Percentiles rank a stretch among this genome's conserved stretches.
Evolutionary conservation across 2,888 invertebrate species (phyloP).

Genomic region (Hesperia comma): DNA sequence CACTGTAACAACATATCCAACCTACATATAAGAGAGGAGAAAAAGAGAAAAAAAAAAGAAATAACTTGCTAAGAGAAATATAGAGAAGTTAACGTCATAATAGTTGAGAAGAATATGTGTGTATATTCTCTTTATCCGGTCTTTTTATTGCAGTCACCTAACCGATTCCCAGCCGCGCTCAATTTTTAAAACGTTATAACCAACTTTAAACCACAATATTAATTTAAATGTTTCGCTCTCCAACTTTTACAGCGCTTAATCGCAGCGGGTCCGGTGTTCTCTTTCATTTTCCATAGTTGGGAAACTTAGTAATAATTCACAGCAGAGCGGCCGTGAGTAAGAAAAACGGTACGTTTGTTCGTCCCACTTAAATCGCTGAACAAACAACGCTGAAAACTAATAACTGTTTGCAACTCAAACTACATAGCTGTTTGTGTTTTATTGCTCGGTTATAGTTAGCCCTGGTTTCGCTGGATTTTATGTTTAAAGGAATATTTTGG

Average conservation of each 20-base stretch:
- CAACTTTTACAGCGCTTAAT: not conserved
- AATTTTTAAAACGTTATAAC: not conserved
- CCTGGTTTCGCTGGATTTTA: slow-evolving; percentile 11
- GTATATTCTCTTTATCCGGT: too few relatives aligned
- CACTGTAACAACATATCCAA: too few relatives aligned
- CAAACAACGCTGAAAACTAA: slow-evolving; percentile 40
- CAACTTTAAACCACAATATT: not conserved
- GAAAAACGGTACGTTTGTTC: slow-evolving; percentile 32
- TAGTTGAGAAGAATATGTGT: too few relatives aligned
- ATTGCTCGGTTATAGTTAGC: slow-evolving; percentile 20
- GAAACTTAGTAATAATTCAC: slow-evolving; percentile 36
- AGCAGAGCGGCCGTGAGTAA: slow-evolving; percentile 25
- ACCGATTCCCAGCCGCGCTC: not conserved
- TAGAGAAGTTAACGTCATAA: too few relatives aligned
- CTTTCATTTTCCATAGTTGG: slow-evolving; percentile 19
- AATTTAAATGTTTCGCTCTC: not conserved
- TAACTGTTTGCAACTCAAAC: slow-evolving; percentile 44
- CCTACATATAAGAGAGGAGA: too few relatives aligned
- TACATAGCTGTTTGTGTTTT: slow-evolving; percentile 25
- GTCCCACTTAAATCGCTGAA: slow-evolving; percentile 35
- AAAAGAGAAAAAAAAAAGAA: too few relatives aligned
- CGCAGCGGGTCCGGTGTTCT: not conserved
- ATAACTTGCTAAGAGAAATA: too few relatives aligned
- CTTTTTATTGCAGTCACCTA: too few relatives aligned
- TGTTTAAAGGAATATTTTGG: not conserved